Evolutionary conservation across 2,113 vertebrate genomes (phyloP).

Genomic region (Astatoreochromis straeleni): DNA sequence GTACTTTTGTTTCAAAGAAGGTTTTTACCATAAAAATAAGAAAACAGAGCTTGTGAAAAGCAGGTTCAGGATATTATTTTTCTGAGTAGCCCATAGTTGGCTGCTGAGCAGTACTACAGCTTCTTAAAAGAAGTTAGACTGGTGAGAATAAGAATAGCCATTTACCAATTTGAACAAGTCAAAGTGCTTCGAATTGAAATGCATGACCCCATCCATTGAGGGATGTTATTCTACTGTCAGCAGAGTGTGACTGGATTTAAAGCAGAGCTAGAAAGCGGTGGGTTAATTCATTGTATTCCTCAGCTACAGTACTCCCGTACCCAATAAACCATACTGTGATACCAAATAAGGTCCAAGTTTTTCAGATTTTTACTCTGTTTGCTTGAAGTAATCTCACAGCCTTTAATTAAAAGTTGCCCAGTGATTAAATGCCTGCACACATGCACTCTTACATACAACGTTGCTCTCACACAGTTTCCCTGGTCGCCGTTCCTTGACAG

Average conservation of each 20-base stretch:
- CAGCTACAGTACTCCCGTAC: neutral
- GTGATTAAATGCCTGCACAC: constrained; percentile 20
- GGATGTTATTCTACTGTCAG: constrained; percentile 11
- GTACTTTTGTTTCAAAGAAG: neutral
- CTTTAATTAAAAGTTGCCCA: constrained; percentile 52
- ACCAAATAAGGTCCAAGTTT: constrained; percentile 24
- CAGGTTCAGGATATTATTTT: neutral
- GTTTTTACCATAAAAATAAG: neutral
- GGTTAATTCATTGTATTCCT: constrained; percentile 5
- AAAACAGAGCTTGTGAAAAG: neutral
- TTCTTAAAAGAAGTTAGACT: neutral
- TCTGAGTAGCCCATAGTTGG: neutral
- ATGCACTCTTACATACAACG: neutral
- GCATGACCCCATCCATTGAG: neutral
- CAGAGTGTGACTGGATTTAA: constrained; percentile 51
- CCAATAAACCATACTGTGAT: constrained; percentile 4
- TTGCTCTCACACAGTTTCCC: neutral
- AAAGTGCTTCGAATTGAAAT: constrained; percentile 29
- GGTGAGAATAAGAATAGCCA: neutral
- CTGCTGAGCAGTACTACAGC: neutral
- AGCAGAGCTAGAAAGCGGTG: neutral
- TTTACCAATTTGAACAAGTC: neutral
- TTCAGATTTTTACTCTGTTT: constrained; percentile 24
- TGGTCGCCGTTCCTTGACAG: constrained; percentile 32
- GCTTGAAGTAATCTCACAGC: constrained; percentile 14